Base-by-base conservation (phyloP, 2,888 invertebrate genomes). In the Plutella xylostella region DNA sequence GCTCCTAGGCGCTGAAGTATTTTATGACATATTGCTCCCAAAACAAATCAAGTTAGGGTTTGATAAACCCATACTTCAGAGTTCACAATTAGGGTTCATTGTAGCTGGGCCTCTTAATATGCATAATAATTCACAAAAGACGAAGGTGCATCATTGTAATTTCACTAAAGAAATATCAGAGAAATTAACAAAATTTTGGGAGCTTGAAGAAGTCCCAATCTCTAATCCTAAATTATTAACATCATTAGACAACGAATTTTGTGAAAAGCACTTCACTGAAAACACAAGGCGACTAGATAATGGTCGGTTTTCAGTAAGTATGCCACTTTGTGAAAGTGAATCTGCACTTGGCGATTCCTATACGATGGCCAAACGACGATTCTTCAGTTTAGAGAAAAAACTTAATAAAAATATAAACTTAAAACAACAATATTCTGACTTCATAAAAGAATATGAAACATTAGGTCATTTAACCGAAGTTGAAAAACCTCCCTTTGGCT, bases 311-410 rank as follows among this genome's bases (percentile, higher is more conserved):
- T 47, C 48, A 42, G 50, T 50, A 22, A 14, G 19, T 2, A 11
- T 43, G 17, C 43, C 43, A 12, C 19, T 37, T n/a, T 46, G 20
- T 28, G 47, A 45, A 37, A 28, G 48, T 43, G 42, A 52, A 22
- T 31, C 43, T 11, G 34, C 17, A 3, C 43, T 50, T 18, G 50
- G 51, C 14, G 54, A 56, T 21, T 46, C 52, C 1, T 56, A 47
- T n/a, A 17, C 43, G 1, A n/a, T 55, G 45, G 54, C 57, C 12
- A 56, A 44, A 47, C 45, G 44, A 42, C 51, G 55, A 7, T 51
- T 59, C 5, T 17, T 48, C 17, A 43, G 43, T n/a, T 33, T 47
- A 34, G 50, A 53, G 20, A 45, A 43, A 12, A 43, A 38, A 33
- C 37, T 50, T 11, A 31, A 4, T 7, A 30, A 39, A 21, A 47